Evolutionary conservation across 2,888 invertebrate genomes (phyloP).

Genomic region (Plebejus anna): DNA sequence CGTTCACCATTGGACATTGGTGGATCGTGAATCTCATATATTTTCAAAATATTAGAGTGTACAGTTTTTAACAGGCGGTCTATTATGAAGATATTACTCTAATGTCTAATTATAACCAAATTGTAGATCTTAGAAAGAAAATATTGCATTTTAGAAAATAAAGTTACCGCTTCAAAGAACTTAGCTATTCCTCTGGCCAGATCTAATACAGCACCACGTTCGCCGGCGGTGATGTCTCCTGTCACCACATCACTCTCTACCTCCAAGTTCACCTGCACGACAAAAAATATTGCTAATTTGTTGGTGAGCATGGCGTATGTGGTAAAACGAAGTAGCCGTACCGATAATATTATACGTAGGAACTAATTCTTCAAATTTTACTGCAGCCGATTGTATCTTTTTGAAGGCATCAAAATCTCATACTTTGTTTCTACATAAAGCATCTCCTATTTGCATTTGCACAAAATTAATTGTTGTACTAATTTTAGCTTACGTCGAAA

Average conservation of each 20-base stretch:
- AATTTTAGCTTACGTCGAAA: slow-evolving; percentile 56
- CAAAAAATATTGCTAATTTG: neutral
- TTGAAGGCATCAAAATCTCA: too few species aligned
- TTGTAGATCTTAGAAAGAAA: neutral
- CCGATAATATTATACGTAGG: too few species aligned
- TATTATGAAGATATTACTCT: too few species aligned
- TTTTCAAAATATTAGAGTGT: too few species aligned
- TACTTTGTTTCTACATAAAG: neutral
- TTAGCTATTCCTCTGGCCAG: slow-evolving; percentile 50
- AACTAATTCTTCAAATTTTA: too few species aligned
- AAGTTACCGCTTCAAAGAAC: slow-evolving; percentile 58
- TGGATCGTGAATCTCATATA: too few species aligned
- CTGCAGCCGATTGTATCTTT: too few species aligned
- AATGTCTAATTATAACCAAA: too few species aligned
- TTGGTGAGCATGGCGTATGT: too few species aligned
- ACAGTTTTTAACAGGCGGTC: too few species aligned
- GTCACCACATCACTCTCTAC: slow-evolving; percentile 47
- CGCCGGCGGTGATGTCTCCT: slow-evolving; percentile 63
- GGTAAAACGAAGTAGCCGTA: too few species aligned
- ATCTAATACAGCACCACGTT: slow-evolving; percentile 51
- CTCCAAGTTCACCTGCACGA: slow-evolving; percentile 54
- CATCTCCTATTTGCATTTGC: neutral
- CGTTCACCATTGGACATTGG: too few species aligned
- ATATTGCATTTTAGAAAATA: neutral
- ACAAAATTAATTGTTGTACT: neutral